A percentile compares a stretch with the other conserved stretches of the same genome.
Evolutionary conservation across 2,113 vertebrate genomes (phyloP).

Genomic region (Prionailurus viverrinus): DNA sequence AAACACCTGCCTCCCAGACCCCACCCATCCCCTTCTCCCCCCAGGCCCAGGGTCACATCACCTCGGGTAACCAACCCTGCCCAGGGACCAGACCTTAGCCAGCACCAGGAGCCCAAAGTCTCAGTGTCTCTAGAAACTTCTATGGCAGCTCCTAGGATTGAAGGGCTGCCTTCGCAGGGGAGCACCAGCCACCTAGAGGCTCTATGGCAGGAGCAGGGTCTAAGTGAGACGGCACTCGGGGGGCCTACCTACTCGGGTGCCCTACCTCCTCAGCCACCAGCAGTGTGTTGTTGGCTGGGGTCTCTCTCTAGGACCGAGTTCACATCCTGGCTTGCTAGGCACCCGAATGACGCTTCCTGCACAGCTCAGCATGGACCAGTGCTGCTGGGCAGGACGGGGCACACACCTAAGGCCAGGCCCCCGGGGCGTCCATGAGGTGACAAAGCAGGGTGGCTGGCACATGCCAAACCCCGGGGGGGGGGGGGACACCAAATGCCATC

Average conservation of each 20-base stretch:
- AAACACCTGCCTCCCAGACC: background rate
- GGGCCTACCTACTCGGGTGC: background rate
- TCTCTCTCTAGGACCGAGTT: background rate
- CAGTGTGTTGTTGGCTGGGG: background rate
- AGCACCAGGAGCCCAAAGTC: background rate
- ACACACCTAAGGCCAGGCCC: background rate
- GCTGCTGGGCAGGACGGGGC: background rate
- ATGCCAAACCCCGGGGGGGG: background rate
- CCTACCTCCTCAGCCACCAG: background rate
- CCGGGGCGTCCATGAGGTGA: background rate
- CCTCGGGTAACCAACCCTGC: background rate
- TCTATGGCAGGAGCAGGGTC: rapidly evolving
- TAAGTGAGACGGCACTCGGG: rapidly evolving
- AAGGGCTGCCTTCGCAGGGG: background rate
- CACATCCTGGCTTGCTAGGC: background rate
- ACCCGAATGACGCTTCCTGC: background rate
- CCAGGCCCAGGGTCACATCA: background rate
- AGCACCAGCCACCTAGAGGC: background rate
- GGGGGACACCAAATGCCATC: background rate
- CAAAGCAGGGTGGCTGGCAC: rapidly evolving
- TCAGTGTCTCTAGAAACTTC: background rate
- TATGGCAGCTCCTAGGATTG: too few species aligned
- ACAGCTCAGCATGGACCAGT: background rate
- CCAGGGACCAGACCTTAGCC: background rate
- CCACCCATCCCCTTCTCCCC: background rate